A percentile compares a stretch with the other conserved stretches of the same genome.
Evolutionary conservation across 1,140 invertebrate genomes (phyloP).

Genomic region (Harlomillsia oculata): DNA sequence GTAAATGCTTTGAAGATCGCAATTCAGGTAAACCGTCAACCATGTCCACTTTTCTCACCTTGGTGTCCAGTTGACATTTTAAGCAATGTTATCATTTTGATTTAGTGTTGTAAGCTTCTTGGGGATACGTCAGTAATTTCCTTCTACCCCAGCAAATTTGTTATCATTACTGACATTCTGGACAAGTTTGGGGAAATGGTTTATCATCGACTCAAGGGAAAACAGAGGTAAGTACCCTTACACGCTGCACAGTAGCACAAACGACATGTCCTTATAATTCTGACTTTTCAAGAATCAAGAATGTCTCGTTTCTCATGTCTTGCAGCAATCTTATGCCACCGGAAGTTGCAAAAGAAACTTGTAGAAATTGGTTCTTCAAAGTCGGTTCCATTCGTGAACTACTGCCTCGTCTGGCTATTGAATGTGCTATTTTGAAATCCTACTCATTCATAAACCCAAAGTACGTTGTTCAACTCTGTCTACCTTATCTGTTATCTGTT

Average conservation of each 20-base stretch:
- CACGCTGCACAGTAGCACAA: too few relatives aligned
- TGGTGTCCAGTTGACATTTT: conserved; percentile 2
- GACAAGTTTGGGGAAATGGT: conserved; percentile 91
- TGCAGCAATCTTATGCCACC: conserved; percentile 56
- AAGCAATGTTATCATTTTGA: conserved; percentile 37
- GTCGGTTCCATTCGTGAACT: conserved; percentile 93
- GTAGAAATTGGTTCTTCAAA: conserved; percentile 98
- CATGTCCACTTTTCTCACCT: background rate
- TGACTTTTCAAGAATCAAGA: background rate
- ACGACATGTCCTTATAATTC: background rate
- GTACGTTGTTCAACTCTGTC: conserved; percentile 40
- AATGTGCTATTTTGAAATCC: conserved; percentile 84
- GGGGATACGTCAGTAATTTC: conserved; percentile 76
- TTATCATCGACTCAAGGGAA: conserved; percentile 63
- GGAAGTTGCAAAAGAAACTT: conserved; percentile 87
- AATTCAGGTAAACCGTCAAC: conserved; percentile 55
- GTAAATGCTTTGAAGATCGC: conserved; percentile 94
- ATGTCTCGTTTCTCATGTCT: too few relatives aligned
- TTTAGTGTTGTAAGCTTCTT: conserved; percentile 85
- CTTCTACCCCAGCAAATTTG: conserved; percentile 97
- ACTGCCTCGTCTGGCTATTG: conserved; percentile 86
- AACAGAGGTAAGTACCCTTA: conserved; percentile 59
- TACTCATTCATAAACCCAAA: conserved; percentile 69
- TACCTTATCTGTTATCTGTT: background rate
- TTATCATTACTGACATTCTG: conserved; percentile 87